These are phyloP conservation scores for Fundulus diaphanus DNA, from an alignment of 2,797 vertebrate species.

Conservation along the genomic window DNA sequence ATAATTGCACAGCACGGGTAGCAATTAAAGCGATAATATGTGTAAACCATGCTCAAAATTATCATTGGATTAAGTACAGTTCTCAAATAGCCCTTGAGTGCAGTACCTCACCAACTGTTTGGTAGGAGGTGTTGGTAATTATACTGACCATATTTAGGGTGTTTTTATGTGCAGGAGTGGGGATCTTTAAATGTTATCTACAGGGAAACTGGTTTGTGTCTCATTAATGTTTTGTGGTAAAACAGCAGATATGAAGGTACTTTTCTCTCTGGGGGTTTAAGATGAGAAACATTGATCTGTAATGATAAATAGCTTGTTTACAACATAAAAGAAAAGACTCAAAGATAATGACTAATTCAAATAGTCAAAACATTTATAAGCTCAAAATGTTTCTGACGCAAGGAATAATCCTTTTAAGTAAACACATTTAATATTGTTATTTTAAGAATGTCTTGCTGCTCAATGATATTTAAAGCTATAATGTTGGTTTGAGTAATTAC, in stretches of 20 bases:
- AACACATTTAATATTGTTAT: not conserved
- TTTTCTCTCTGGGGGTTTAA: conserved; percentile 28
- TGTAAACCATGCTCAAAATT: conserved; percentile 74
- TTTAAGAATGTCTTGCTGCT: not conserved
- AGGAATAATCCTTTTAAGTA: not conserved
- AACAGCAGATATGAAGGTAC: conserved; percentile 33
- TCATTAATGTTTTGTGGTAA: conserved; percentile 39
- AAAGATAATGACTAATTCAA: not conserved
- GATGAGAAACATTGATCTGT: conserved; percentile 7
- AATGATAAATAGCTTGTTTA: conserved; percentile 11
- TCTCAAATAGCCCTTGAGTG: conserved; percentile 73
- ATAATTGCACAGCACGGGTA: conserved; percentile 66
- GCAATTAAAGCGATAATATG: conserved; percentile 77
- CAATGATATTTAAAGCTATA: not conserved
- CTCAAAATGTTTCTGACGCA: not conserved
- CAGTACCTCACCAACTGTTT: conserved; percentile 70
- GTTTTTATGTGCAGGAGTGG: conserved; percentile 36
- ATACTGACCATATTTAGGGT: conserved; percentile 47
- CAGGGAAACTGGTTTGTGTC: conserved; percentile 44
- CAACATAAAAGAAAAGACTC: not conserved
- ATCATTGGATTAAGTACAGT: conserved; percentile 79
- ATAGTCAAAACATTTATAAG: not conserved
- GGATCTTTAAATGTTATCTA: conserved; percentile 46
- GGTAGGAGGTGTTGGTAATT: conserved; percentile 63
- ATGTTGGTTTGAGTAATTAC: not conserved